Evolutionary conservation across 2,888 invertebrate species (phyloP), one percentile per base, ranked within the genome.

Genomic region (Cephus rjabovi): DNA sequence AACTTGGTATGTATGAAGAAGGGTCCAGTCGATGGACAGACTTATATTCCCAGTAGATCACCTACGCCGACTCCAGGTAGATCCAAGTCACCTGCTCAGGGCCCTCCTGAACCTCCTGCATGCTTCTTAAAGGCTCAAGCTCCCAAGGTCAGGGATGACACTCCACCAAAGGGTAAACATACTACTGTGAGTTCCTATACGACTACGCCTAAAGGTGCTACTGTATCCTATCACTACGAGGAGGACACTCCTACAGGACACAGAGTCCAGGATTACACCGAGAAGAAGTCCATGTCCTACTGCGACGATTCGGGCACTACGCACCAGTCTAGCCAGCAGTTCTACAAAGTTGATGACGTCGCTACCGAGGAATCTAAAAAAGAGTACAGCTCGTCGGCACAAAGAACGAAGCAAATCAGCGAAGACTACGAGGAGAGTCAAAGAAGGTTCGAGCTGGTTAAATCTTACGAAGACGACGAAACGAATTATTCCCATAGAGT

Each of bases 11-110:
- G 95, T n/a, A 95, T 89, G 81, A 86, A 86, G 35, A 89, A 87
- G 4, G 85, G 83, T 1, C 88, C 91, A 0, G 82, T 91, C 0
- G 89, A 91, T 11, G 81, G 85, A 35, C 86, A 87, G 11, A 80
- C 87, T 0, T 91, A 84, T 56, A 79, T 85, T 12, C 88, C 88
- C 0, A 89, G 91, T 56, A 89, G 91, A 82, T 88, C 92, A 3
- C 91, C 91, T 3, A 88, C 90, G 0, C 91, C 91, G 1, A 87
- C 90, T 12, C 84, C 87, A 11, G 83, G 90, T 69, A 92, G 95
- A 82, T 93, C 94, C 0, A 94, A 93, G 79, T 96, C 96, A 12
- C 96, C 96, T 30, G 96, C 95, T 3, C 94, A 93, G 74, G 96
- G 95, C 12, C 95, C 95, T 73, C 95, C 95, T 81, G 94, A 86